Conservation (phyloP, 2,888 invertebrate species). For the Silvanus unidentatus region DNA sequence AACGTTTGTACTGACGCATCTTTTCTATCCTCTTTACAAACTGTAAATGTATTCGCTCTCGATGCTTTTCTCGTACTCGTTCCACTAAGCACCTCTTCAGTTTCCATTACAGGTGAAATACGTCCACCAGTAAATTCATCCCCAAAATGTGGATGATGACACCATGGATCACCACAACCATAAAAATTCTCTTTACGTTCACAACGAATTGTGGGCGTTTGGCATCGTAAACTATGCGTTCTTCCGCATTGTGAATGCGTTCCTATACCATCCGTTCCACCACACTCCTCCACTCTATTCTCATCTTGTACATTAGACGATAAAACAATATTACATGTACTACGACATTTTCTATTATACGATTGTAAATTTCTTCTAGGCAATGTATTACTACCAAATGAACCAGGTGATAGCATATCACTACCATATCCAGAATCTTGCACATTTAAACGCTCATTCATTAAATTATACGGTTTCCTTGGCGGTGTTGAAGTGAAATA, state of each 20-base stretch:
- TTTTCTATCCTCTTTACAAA: slow-evolving; percentile 30
- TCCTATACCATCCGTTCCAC: slow-evolving; percentile 14
- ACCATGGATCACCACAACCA: slow-evolving; percentile 48
- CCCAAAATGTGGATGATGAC: slow-evolving; percentile 39
- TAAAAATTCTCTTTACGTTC: slow-evolving; percentile 31
- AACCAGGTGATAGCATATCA: slow-evolving; percentile 47
- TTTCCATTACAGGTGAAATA: slow-evolving; percentile 44
- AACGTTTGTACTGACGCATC: slow-evolving; percentile 53
- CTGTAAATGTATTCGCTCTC: slow-evolving; percentile 37
- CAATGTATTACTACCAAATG: slow-evolving; percentile 35
- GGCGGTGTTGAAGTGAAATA: slow-evolving; percentile 51
- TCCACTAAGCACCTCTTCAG: slow-evolving; percentile 41
- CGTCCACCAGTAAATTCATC: slow-evolving; percentile 30
- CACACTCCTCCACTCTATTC: slow-evolving; percentile 29
- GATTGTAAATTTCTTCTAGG: slow-evolving; percentile 36
- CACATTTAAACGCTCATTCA: slow-evolving; percentile 19
- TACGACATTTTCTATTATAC: slow-evolving; percentile 53
- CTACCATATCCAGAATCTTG: slow-evolving; percentile 49
- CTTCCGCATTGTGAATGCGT: slow-evolving; percentile 31
- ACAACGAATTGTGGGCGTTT: slow-evolving; percentile 37
- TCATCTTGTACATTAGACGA: slow-evolving; percentile 48
- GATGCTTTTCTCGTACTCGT: slow-evolving; percentile 25
- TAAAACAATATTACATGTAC: slow-evolving; percentile 64
- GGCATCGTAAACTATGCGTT: slow-evolving; percentile 45
- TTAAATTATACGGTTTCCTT: slow-evolving; percentile 11